Base-by-base conservation (phyloP, 37 sponge, comb jelly and placozoan species). In the Lycopodina hypogea region DNA sequence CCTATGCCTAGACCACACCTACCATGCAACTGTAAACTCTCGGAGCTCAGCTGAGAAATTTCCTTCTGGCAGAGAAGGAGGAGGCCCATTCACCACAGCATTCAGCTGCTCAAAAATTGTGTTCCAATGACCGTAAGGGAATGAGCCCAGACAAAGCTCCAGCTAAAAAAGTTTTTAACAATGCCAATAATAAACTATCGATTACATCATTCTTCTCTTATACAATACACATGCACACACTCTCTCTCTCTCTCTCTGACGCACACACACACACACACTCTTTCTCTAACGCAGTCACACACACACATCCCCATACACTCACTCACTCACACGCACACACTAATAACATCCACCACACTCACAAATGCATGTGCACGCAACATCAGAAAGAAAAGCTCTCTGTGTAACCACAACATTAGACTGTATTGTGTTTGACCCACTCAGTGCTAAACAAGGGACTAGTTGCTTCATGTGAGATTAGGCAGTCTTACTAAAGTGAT, bases 31-130 rank as follows among this genome's bases (percentile, higher is more conserved):
- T 21, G 86, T 75, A 74, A 97, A 91, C 22, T 97, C 94, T 33
- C 38, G 30, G 21, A 91, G 74, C 48, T 91, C 92, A 3, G 58
- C 40, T 22, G 94, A 86, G 84, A 78, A 93, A 40, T 61, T 40
- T 2, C 72, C 82, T 37, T 70, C 66, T n/a, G 94, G 92, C 3
- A 97, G 84, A 34, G 35, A 51, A 4, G 97, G 97, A n/a, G 97
- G 88, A 52, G 80, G 82, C 0, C 94, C 97, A 61, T 89, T 87
- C 52, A 97, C 97, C 48, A 97, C 93, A 8, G 87, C 89, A 80
- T 88, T 91, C 71, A 97, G 84, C 90, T 97, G 97, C 42, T 97
- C 97, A 84, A 97, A 97, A 2, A 93, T 92, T 30, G 89, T 90
- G 33, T 81, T 69, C 97, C 97, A 97, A 35, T 88, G 84, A 15